Evolutionary conservation across 2,888 invertebrate genomes (phyloP).

Genomic region (Hartigia nigra): DNA sequence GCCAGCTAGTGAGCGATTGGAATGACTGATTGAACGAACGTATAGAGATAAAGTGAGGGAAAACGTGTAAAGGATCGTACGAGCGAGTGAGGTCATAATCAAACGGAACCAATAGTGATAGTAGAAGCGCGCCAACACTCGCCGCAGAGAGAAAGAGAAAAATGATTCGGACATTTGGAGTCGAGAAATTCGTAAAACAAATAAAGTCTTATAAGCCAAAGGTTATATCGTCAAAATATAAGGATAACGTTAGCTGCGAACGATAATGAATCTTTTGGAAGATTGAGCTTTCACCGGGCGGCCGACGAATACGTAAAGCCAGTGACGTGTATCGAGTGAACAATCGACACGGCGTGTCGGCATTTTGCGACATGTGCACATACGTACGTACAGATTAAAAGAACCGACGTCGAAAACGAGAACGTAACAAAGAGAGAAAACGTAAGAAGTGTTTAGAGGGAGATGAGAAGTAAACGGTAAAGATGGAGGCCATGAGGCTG

Average conservation of each 20-base stretch:
- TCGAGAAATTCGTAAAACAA: neutral
- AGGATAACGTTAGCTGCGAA: neutral
- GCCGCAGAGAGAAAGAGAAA: neutral
- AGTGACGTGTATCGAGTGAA: neutral
- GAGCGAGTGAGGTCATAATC: neutral
- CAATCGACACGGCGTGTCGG: neutral
- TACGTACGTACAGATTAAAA: neutral
- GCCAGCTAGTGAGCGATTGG: neutral
- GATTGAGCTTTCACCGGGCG: neutral
- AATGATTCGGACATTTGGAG: neutral
- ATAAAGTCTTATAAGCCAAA: neutral
- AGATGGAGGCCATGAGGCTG: conserved; percentile 57
- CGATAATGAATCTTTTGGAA: neutral
- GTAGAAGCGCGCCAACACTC: neutral
- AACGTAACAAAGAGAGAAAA: conserved; percentile 4
- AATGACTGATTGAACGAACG: neutral
- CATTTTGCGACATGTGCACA: neutral
- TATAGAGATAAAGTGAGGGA: neutral
- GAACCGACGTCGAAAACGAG: neutral
- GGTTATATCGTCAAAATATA: neutral
- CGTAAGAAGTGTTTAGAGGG: conserved; percentile 9
- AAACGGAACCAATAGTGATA: neutral
- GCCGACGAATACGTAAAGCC: neutral
- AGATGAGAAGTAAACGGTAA: conserved; percentile 30
- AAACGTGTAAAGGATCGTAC: neutral